Evolutionary conservation across 2,888 invertebrate genomes (phyloP), one percentile per base, ranked within the genome.

Genomic region (Eupelmus urozonus): DNA sequence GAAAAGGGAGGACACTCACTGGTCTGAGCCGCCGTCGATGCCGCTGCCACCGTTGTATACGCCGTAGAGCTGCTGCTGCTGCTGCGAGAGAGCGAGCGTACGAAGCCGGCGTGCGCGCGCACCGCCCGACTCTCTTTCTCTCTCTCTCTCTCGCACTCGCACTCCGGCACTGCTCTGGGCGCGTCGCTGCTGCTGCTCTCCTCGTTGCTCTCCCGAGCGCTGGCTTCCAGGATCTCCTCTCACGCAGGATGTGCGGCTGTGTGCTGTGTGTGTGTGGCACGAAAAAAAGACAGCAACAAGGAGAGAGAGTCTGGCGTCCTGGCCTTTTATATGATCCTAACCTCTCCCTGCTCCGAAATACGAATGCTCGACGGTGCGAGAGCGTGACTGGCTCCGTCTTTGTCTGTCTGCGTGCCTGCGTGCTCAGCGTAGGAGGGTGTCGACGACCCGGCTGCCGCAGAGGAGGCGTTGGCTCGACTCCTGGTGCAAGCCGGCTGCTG

Each of bases 381-480:
- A n/a, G n/a, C n/a, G n/a, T n/a, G n/a, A n/a, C n/a, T n/a, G n/a
- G n/a, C n/a, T n/a, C n/a, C 20, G 11, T 51, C 70, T 29, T 7
- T 18, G 0, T 49, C 51, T 45, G 16, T 45, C 13, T 45, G 13
- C 34, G 34, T 34, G 3, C 34, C 9, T 9, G 13, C 45, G 13
- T 45, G 9, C 13, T 4, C 4, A 13, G 45, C 16, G 45, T 2
- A 34, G 34, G 34, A 34, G 34, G 45, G 45, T 16, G 16, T 27
- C 40, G 20, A 20, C 4, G 11, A 23, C 34, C 25, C 20, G 2
- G 55, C 42, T 34, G 79, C 65, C 76, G 78, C 62, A 42, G 76
- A 63, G 81, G 63, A 80, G 74, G 81, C 76, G 76, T 77, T 71
- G 76, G 76, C 76, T 71, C 53, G 53, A 63, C 70, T 76, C 76